These are phyloP conservation scores for Hippoglossus hippoglossus DNA, from an alignment of 2,797 vertebrate species.

Conservation along the genomic window DNA sequence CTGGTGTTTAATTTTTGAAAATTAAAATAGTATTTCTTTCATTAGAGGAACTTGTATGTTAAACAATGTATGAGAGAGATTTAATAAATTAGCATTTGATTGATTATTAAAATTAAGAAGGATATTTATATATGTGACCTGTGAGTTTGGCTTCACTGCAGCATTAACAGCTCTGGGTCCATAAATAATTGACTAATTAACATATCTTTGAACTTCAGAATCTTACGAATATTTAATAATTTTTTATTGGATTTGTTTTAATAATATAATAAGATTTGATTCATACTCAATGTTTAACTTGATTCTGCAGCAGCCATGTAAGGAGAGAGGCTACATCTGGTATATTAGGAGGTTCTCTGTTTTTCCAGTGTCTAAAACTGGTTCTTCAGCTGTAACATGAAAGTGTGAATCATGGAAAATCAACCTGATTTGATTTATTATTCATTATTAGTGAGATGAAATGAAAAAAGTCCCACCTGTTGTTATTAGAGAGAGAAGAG, in stretches of 20 bases:
- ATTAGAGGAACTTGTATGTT: background rate
- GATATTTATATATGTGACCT: too few species aligned
- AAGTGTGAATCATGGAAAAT: background rate
- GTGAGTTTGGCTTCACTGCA: background rate
- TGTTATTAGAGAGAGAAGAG: background rate
- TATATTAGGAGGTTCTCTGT: too few species aligned
- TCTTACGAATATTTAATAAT: background rate
- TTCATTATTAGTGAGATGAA: background rate
- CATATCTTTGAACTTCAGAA: background rate
- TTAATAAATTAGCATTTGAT: too few species aligned
- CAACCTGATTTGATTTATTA: background rate
- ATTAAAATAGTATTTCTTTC: background rate
- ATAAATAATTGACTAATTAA: background rate
- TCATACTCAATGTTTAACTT: too few species aligned
- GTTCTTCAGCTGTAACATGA: background rate
- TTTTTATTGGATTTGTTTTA: background rate
- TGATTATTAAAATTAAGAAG: too few species aligned
- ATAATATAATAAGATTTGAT: background rate
- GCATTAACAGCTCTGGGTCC: background rate
- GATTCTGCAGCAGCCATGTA: background rate
- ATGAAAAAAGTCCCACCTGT: background rate
- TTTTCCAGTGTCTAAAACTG: too few species aligned
- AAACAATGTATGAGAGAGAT: too few species aligned
- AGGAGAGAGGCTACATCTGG: background rate
- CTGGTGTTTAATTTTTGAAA: conserved; percentile 44